phyloP scores from a whole-genome alignment of 2,113 vertebrate species.

The Bagarius yarrelli region DNA sequence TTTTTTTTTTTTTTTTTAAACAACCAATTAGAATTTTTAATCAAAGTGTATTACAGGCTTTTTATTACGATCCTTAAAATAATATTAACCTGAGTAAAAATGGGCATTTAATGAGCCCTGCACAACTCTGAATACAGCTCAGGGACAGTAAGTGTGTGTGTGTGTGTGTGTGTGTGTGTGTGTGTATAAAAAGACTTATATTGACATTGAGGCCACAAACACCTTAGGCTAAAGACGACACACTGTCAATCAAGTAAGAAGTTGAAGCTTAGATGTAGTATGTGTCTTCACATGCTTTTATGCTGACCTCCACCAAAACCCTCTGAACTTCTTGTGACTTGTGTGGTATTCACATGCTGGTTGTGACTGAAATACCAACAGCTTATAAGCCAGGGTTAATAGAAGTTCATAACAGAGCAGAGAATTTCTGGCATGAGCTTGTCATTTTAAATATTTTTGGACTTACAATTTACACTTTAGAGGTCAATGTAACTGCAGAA shows the following conservation, averaged over 20 bases:
- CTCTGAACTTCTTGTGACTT: neutral
- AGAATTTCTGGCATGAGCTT: conserved; percentile 8
- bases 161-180: neutral
- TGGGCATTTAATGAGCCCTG: neutral
- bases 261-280: neutral
- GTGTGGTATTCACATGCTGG: neutral
- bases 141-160: neutral
- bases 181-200: neutral
- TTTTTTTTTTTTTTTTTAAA: too few species aligned
- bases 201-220: neutral
- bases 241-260: neutral
- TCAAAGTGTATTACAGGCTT: too few species aligned
- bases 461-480: neutral
- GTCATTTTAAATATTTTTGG: neutral
- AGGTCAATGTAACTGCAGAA: neutral
- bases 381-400: conserved; percentile 4
- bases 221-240: neutral
- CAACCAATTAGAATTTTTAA: too few species aligned
- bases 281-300: neutral
- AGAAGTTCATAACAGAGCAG: neutral
- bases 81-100: too few species aligned
- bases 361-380: conserved; percentile 4
- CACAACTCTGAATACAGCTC: neutral
- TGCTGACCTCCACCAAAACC: conserved; percentile 5
- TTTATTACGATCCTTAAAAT: too few species aligned